phyloP scores from a whole-genome alignment of 2,888 invertebrate genomes.

The Cerceris ruficornis region DNA sequence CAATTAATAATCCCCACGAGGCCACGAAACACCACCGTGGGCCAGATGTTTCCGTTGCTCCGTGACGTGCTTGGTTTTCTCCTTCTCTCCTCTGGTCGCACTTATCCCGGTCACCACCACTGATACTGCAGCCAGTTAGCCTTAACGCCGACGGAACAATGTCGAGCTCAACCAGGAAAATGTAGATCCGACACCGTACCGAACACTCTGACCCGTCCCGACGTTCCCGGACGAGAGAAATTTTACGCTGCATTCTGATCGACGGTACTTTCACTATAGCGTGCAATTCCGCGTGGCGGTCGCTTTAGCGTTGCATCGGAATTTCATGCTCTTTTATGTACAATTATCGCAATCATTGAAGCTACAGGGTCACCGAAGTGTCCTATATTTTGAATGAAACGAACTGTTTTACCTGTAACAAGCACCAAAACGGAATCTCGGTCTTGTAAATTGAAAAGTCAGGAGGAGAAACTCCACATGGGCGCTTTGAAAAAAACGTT shows the following conservation, averaged over 20 bases:
- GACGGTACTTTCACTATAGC: slow-evolving; percentile 50
- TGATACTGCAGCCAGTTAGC: slow-evolving; percentile 9
- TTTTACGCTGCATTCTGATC: slow-evolving; percentile 20
- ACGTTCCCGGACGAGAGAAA: slow-evolving; percentile 38
- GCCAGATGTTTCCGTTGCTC: slow-evolving; percentile 60
- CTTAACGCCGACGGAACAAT: background rate
- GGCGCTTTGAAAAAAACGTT: no score
- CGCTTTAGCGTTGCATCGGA: background rate
- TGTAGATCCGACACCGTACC: slow-evolving; percentile 22
- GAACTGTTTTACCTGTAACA: no score
- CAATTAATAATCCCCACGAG: slow-evolving; percentile 78
- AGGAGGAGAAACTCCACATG: no score
- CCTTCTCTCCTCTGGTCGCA: slow-evolving; percentile 23
- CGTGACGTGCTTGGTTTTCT: slow-evolving; percentile 44
- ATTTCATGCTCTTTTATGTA: no score
- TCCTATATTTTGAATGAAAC: no score
- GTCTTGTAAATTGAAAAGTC: no score
- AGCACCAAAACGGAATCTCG: no score
- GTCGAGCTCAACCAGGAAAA: slow-evolving; percentile 4
- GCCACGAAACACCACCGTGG: slow-evolving; percentile 63
- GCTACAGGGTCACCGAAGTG: no score
- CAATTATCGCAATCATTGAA: no score
- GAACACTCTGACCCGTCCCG: slow-evolving; percentile 22
- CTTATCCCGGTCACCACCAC: slow-evolving; percentile 45
- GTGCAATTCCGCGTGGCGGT: slow-evolving; percentile 19